These are phyloP conservation scores for Euplagia quadripunctaria DNA, from an alignment of 2,888 invertebrate species.

Conservation along the genomic window DNA sequence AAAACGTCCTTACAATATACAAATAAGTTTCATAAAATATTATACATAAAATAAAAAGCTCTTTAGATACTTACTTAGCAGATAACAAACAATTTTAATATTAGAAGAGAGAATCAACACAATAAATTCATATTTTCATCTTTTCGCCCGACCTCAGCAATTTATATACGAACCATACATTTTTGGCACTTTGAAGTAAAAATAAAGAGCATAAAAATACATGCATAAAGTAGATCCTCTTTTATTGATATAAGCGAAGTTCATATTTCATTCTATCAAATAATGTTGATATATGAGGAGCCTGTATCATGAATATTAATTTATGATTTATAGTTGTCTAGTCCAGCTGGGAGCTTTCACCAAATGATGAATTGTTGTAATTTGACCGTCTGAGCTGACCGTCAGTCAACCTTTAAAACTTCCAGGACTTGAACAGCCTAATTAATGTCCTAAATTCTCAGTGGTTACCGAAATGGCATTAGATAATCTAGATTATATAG, in stretches of 20 bases:
- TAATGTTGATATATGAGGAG: slow-evolving; percentile 52
- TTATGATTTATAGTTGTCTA: slow-evolving; percentile 72
- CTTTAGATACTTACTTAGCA: neutral
- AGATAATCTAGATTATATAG: slow-evolving; percentile 1
- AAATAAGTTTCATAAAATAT: neutral
- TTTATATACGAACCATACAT: slow-evolving; percentile 16
- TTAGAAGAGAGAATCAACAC: neutral
- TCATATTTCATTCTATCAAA: slow-evolving; percentile 43
- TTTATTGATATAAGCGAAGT: slow-evolving; percentile 34
- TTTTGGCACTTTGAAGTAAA: slow-evolving; percentile 15
- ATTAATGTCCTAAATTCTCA: slow-evolving; percentile 31
- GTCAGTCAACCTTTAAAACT: slow-evolving; percentile 54
- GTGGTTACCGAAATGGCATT: slow-evolving; percentile 1
- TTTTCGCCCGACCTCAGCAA: neutral
- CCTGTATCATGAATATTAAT: slow-evolving; percentile 65
- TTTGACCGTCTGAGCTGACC: slow-evolving; percentile 60
- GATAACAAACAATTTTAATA: neutral
- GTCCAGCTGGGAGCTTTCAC: slow-evolving; percentile 62
- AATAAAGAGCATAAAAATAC: slow-evolving; percentile 16
- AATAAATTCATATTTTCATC: slow-evolving; percentile 8
- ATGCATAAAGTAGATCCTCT: slow-evolving; percentile 13
- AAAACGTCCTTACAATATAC: neutral
- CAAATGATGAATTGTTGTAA: slow-evolving; percentile 71
- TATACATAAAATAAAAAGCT: neutral
- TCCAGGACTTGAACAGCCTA: slow-evolving; percentile 42